These are phyloP conservation scores for Oreohelix idahoensis DNA, from an alignment of 1,140 invertebrate species.

Conservation along the genomic window DNA sequence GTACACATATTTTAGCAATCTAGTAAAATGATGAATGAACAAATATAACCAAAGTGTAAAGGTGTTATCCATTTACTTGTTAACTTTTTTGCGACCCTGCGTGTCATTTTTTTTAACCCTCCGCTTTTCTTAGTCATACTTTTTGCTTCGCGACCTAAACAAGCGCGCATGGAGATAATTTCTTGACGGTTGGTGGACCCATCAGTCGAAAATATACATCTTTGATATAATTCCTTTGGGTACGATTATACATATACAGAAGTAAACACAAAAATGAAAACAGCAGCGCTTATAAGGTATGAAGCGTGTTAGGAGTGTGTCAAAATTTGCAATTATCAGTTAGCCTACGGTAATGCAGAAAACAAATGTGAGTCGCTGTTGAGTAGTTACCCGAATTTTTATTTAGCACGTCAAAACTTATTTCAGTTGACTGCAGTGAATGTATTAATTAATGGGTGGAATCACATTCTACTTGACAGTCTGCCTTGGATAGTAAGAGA, in stretches of 20 bases:
- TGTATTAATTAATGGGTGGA: too few relatives aligned
- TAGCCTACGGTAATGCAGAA: too few relatives aligned
- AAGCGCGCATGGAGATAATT: background rate
- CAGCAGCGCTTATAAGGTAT: conserved; percentile 50
- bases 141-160: background rate
- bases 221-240: too few relatives aligned
- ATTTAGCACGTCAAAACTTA: too few relatives aligned
- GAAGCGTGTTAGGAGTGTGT: too few relatives aligned
- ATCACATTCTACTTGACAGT: too few relatives aligned
- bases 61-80: background rate
- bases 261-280: conserved; percentile 41
- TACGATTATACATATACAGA: background rate
- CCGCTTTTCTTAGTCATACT: background rate
- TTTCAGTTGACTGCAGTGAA: too few relatives aligned
- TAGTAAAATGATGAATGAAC: background rate
- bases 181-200: background rate
- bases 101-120: background rate
- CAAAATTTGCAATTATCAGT: too few relatives aligned
- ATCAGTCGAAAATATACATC: too few relatives aligned
- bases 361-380: too few relatives aligned
- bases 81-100: background rate
- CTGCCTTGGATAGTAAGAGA: too few relatives aligned
- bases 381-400: too few relatives aligned
- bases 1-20: background rate
- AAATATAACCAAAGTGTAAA: background rate